Percentiles rank a stretch among this genome's conserved stretches.
phyloP scores from a whole-genome alignment of 2,797 vertebrate genomes.

The Luscinia megarhynchos region DNA sequence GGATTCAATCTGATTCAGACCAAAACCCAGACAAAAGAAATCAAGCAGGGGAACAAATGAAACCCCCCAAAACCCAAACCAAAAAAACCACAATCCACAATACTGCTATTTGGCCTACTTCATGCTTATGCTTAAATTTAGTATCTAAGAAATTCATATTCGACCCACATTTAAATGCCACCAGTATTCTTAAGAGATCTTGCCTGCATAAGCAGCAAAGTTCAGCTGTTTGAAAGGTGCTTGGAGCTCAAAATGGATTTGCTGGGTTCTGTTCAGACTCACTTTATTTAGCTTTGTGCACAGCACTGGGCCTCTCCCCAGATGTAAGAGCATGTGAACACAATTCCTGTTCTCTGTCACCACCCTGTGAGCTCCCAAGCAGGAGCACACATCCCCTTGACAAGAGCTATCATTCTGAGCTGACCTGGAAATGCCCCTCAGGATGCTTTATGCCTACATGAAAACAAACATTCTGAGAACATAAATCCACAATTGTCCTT shows the following conservation, averaged over 20 bases:
- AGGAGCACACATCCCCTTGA: neutral
- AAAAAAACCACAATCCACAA: neutral
- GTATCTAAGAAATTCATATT: neutral
- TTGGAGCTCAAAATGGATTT: neutral
- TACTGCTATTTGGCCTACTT: neutral
- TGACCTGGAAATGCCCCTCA: neutral
- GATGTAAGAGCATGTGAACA: rapidly evolving
- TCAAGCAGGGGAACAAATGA: neutral
- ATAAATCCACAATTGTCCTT: neutral
- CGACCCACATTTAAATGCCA: neutral
- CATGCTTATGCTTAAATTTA: neutral
- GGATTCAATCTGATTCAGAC: neutral
- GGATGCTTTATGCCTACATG: neutral
- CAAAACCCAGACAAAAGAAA: neutral
- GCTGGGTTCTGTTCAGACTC: neutral
- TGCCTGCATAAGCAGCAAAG: neutral
- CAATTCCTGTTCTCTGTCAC: neutral
- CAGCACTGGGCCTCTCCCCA: neutral
- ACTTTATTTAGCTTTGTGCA: neutral
- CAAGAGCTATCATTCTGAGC: neutral
- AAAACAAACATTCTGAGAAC: neutral
- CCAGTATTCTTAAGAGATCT: neutral
- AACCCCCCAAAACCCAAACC: rapidly evolving
- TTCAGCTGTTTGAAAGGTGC: neutral
- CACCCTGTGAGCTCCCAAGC: neutral